Evolutionary conservation across 1,140 invertebrate species (phyloP).

Genomic region (Phocides pigmalion): DNA sequence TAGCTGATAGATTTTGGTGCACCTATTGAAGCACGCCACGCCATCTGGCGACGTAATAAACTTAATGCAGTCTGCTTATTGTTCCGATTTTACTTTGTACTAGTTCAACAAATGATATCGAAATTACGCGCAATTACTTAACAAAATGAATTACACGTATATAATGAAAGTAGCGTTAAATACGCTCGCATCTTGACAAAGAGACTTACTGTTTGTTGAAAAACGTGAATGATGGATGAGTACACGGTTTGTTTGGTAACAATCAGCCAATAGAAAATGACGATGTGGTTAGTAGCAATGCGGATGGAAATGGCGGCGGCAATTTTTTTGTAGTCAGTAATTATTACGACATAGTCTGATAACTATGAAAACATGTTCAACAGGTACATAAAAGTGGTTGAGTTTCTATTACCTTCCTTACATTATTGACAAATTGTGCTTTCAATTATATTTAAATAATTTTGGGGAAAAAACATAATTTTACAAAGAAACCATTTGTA

Average conservation of each 20-base stretch:
- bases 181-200: not conserved
- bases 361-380: slow-evolving; percentile 65
- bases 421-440: slow-evolving; percentile 8
- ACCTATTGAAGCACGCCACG: slow-evolving; percentile 32
- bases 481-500: too few species aligned
- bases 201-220: slow-evolving; percentile 2
- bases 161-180: too few species aligned
- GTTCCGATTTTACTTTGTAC: slow-evolving; percentile 14
- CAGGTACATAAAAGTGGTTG: slow-evolving; percentile 20
- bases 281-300: slow-evolving; percentile 47
- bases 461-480: too few species aligned
- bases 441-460: too few species aligned
- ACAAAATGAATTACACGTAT: not conserved
- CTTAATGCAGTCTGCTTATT: slow-evolving; percentile 3
- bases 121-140: not conserved
- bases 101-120: not conserved
- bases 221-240: slow-evolving; percentile 18
- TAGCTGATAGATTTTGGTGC: slow-evolving; percentile 14
- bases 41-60: slow-evolving; percentile 44
- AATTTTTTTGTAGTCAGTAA: slow-evolving; percentile 61
- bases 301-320: slow-evolving; percentile 60
- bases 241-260: slow-evolving; percentile 45
- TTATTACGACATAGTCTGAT: slow-evolving; percentile 78
- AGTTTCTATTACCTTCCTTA: slow-evolving; percentile 10
- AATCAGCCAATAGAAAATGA: slow-evolving; percentile 42